These are phyloP conservation scores for Alentia gelatinosa DNA, from an alignment of 2,888 invertebrate species.

Conservation along the genomic window DNA sequence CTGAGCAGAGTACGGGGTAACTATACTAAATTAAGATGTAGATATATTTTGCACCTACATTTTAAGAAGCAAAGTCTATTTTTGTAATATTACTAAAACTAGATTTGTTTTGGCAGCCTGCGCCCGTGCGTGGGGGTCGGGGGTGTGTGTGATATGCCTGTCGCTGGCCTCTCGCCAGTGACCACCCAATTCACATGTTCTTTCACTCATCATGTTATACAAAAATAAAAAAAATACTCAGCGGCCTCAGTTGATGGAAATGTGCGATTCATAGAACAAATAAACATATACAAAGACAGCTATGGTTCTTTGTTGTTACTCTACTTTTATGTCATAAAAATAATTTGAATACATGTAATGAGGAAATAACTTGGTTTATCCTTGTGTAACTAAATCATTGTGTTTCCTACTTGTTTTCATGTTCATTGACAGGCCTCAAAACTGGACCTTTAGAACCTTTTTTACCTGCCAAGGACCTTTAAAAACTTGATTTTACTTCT, in stretches of 20 bases:
- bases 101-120: not conserved
- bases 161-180: not conserved
- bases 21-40: not conserved
- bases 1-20: not conserved
- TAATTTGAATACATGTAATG: too few relatives aligned
- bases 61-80: not conserved
- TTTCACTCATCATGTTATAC: slow-evolving; percentile 13
- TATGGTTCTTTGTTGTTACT: not conserved
- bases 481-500: too few relatives aligned
- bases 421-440: too few relatives aligned
- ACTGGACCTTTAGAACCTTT: too few relatives aligned
- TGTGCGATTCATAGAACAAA: slow-evolving; percentile 51
- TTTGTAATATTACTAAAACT: not conserved
- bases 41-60: slow-evolving; percentile 40
- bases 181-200: not conserved
- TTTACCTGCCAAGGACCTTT: too few relatives aligned
- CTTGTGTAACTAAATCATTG: too few relatives aligned
- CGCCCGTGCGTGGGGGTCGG: not conserved
- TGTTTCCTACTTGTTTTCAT: too few relatives aligned
- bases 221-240: slow-evolving; percentile 37
- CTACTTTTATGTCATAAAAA: too few relatives aligned
- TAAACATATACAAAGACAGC: slow-evolving; percentile 1
- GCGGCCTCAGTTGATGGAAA: slow-evolving; percentile 40
- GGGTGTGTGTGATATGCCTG: not conserved
- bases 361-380: too few relatives aligned